phyloP scores from a whole-genome alignment of 2,797 vertebrate genomes.

The Smutsia temminckii region DNA sequence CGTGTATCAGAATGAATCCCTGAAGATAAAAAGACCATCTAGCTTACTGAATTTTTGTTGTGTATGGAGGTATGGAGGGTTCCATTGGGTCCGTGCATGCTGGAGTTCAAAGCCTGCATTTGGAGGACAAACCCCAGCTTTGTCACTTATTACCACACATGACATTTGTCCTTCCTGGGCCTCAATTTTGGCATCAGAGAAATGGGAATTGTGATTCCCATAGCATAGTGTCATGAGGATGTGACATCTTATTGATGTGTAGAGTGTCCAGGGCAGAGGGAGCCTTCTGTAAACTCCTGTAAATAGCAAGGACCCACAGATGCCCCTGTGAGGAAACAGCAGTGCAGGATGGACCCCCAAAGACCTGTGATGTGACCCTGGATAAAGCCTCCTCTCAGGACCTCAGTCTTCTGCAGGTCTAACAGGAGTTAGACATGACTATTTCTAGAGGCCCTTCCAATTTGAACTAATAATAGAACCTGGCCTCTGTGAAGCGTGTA shows the following conservation, averaged over 20 bases:
- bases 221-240: background rate
- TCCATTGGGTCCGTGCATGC: background rate
- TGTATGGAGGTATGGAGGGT: no score
- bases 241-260: background rate
- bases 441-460: background rate
- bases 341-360: background rate
- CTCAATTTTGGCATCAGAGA: background rate
- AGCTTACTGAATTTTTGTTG: background rate
- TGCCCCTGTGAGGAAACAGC: accelerated
- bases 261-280: background rate
- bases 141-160: background rate
- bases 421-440: background rate
- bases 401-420: background rate
- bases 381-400: background rate
- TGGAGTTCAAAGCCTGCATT: background rate
- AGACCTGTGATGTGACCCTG: accelerated
- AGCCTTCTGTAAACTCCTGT: no score
- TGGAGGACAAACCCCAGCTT: background rate
- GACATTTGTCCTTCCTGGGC: background rate
- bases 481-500: background rate
- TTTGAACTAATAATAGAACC: background rate
- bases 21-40: background rate
- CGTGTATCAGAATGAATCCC: background rate
- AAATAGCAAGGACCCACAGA: background rate
- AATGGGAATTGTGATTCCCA: background rate